Evolutionary conservation across 1,140 invertebrate genomes (phyloP), one percentile per base, ranked within the genome.

Genomic region (Brachionus calyciflorus): DNA sequence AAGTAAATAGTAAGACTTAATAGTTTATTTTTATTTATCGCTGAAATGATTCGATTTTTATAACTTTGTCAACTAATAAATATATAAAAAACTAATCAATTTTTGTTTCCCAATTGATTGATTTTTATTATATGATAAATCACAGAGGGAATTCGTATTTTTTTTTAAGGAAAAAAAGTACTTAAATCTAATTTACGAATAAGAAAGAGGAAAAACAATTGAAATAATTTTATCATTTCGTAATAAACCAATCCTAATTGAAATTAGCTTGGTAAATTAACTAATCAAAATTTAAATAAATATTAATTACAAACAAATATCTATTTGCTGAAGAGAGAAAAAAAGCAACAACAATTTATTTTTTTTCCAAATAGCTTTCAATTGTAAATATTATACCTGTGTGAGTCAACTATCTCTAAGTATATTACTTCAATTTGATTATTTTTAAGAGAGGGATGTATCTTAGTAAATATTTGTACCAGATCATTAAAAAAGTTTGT

Each of bases 401-500:
- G 57, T 40, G 57, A 63, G 57, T 63, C 40, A 55, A 55, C 53
- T 63, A 63, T 63, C 57, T n/a, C n/a, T n/a, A n/a, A n/a, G n/a
- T n/a, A n/a, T n/a, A n/a, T n/a, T 63, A 63, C 40, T 63, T 63
- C 40, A 14, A 3, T 40, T 55, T 14, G 33, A 55, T 28, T 24
- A 14, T 28, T 28, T 28, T 63, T 63, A 37, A 63, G 60, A 65
- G 17, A 24, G 21, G 40, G 37, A 44, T 21, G 24, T 24, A 44
- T n/a, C 1, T 44, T 14, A 44, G 60, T 65, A 65, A 65, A 65
- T 65, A 65, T 65, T 65, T 44, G 60, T 44, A 65, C n/a, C n/a
- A n/a, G n/a, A n/a, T n/a, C n/a, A n/a, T 65, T 65, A 9, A 26
- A 28, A 44, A 44, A 65, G 14, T 19, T 60, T 17, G 40, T 65